Evolutionary conservation across 2,888 invertebrate species (phyloP), one percentile per base, ranked within the genome.

Genomic region (Acrobeloides nanus): DNA sequence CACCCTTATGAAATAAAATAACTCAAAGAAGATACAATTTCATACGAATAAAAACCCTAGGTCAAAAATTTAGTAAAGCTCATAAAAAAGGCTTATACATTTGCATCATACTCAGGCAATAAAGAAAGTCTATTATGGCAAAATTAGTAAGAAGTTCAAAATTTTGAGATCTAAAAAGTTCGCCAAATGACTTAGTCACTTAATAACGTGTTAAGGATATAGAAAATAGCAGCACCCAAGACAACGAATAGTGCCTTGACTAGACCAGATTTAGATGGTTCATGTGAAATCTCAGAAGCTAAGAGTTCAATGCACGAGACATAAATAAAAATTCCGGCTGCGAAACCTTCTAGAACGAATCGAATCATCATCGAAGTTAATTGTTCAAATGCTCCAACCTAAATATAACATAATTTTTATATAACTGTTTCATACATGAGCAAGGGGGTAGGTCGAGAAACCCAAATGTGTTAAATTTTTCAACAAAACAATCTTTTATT

Each of bases 271-370:
- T 42, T 42, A 5, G 8, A 8, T 6, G n/a, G n/a, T n/a, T 45
- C 50, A 25, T 52, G 49, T 12, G 50, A 50, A 33, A 68, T 40
- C 40, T 69, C 67, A 34, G 55, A 52, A 8, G 57, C 48, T 24
- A 70, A 51, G 60, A 70, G 59, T 42, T 70, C 70, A 1, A 70
- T 62, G 35, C 66, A 62, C 10, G 67, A 60, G 15, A 71, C 70
- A 50, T 70, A 66, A 10, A 70, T 64, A 46, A 70, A 70, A n/a
- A 62, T 70, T 25, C 70, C 63, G 25, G 66, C 65, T 10, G 68
- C 66, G 15, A 70, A 48, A 5, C 68, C 68, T 49, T 71, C 69
- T 7, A 70, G 48, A 32, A 62, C 55, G 48, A 65, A 66, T 20
- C 61, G 44, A 10, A 62, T 42, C 7, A 57, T 32, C 24, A 51